These are phyloP conservation scores for Acipenser transmontanus DNA, from an alignment of 2,797 vertebrate genomes.

Conservation along the genomic window DNA sequence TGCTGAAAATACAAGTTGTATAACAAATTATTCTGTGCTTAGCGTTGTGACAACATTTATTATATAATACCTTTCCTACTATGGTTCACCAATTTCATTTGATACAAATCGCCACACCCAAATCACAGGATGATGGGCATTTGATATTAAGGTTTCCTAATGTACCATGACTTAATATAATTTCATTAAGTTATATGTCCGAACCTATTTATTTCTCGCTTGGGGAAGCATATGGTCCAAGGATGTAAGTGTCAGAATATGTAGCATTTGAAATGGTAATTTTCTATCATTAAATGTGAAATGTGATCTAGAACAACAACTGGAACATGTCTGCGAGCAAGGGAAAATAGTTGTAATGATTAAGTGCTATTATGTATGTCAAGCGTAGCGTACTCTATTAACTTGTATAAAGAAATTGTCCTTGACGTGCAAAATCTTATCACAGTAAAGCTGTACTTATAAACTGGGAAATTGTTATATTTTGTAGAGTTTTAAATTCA, in stretches of 20 bases:
- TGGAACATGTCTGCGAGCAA: constrained; percentile 69
- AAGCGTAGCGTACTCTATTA: constrained; percentile 62
- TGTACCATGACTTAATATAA: constrained; percentile 21
- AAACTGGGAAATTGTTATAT: constrained; percentile 12
- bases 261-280: constrained; percentile 71
- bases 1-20: too few species aligned
- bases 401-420: constrained; percentile 70
- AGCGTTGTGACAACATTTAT: too few species aligned
- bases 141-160: constrained; percentile 16
- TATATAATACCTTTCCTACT: background rate
- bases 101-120: background rate
- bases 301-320: constrained; percentile 77
- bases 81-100: too few species aligned
- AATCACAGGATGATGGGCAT: constrained; percentile 10
- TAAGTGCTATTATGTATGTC: constrained; percentile 73
- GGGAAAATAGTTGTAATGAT: constrained; percentile 76
- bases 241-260: constrained; percentile 70
- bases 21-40: too few species aligned
- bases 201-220: constrained; percentile 21
- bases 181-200: constrained; percentile 19
- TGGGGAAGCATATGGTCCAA: constrained; percentile 61
- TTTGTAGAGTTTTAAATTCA: constrained; percentile 13
- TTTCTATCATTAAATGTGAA: constrained; percentile 78
- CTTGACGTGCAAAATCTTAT: constrained; percentile 65
- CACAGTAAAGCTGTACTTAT: constrained; percentile 31